Percentiles rank a stretch among this genome's conserved stretches.
phyloP scores from a whole-genome alignment of 2,888 invertebrate genomes.

The Synergus japonicus region DNA sequence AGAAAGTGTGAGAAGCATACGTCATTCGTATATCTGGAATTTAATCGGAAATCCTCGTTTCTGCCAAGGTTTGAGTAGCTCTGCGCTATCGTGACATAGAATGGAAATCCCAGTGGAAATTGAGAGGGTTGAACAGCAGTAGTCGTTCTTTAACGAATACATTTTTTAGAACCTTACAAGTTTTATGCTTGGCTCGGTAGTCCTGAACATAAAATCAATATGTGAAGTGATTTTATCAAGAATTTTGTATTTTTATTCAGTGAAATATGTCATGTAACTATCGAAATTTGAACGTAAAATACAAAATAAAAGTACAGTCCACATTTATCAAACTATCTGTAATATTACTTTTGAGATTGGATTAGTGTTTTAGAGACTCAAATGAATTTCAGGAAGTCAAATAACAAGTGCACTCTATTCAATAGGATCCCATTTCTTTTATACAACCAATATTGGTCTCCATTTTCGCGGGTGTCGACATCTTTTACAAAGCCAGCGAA shows the following conservation, averaged over 20 bases:
- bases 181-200: not conserved
- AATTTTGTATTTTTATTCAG: not conserved
- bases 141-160: slow-evolving; percentile 33
- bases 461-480: slow-evolving; percentile 8
- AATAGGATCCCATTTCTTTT: slow-evolving; percentile 23
- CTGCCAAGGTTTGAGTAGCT: slow-evolving; percentile 35
- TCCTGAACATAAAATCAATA: not conserved
- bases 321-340: not conserved
- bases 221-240: not conserved
- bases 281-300: not conserved
- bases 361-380: not conserved
- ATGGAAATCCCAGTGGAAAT: slow-evolving; percentile 36
- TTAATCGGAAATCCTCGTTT: slow-evolving; percentile 27
- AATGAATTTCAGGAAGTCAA: slow-evolving; percentile 28
- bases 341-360: not conserved
- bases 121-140: slow-evolving; percentile 4
- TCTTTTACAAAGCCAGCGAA: slow-evolving; percentile 7
- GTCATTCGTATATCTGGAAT: slow-evolving; percentile 28
- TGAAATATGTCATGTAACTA: not conserved
- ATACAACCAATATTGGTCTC: slow-evolving; percentile 12
- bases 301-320: not conserved
- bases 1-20: slow-evolving; percentile 26
- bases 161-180: slow-evolving; percentile 30
- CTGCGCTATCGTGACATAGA: slow-evolving; percentile 19
- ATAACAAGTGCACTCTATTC: slow-evolving; percentile 7